phyloP scores from a whole-genome alignment of 1,140 invertebrate species.

The Metaphire vulgaris region DNA sequence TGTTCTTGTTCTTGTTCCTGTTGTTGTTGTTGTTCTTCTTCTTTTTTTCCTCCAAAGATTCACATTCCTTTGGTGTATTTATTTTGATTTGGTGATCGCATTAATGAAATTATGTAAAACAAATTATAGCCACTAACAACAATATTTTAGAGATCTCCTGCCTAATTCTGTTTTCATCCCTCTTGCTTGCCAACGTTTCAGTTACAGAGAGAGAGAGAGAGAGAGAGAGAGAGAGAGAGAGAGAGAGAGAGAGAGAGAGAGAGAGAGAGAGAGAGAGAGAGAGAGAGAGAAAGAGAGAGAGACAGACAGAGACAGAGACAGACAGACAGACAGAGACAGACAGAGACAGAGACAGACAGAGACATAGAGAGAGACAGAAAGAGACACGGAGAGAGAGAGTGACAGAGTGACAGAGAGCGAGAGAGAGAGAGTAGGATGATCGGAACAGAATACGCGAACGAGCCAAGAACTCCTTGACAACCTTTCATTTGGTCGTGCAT shows the following conservation, averaged over 20 bases:
- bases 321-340: background rate
- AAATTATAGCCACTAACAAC: too few relatives aligned
- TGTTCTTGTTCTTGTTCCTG: too few relatives aligned
- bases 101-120: too few relatives aligned
- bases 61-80: too few relatives aligned
- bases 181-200: too few relatives aligned
- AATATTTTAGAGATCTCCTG: too few relatives aligned
- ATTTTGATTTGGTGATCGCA: too few relatives aligned
- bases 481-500: too few relatives aligned
- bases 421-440: background rate
- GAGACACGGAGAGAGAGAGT: background rate
- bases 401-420: background rate
- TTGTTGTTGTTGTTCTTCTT: too few relatives aligned
- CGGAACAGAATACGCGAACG: background rate
- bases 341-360: background rate
- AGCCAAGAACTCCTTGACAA: too few relatives aligned
- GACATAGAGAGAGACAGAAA: background rate
- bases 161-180: too few relatives aligned
- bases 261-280: background rate
- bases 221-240: background rate
- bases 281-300: background rate
- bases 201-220: background rate
- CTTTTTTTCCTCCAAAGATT: too few relatives aligned
- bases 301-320: background rate
- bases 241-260: background rate